Evolutionary conservation across 2,113 vertebrate genomes (phyloP).

Genomic region (Nibea coibor): DNA sequence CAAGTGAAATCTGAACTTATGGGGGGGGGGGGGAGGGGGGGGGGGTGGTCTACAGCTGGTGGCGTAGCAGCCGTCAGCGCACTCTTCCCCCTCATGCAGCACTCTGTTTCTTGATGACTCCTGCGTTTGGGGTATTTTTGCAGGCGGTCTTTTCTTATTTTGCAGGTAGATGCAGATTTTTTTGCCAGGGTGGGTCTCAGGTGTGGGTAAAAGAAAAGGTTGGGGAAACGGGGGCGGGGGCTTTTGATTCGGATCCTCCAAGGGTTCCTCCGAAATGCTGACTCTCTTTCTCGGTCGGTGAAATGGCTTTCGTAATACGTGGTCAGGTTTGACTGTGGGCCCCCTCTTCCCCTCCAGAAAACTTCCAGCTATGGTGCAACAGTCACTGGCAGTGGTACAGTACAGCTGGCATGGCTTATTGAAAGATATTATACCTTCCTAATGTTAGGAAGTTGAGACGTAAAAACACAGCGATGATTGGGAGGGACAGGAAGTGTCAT

Average conservation of each 20-base stretch:
- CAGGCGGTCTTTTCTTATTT: constrained; percentile 78
- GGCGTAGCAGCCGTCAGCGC: constrained; percentile 52
- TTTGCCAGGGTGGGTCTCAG: constrained; percentile 77
- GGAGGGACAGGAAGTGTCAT: constrained; percentile 64
- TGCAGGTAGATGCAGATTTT: constrained; percentile 83
- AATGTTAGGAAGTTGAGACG: constrained; percentile 39
- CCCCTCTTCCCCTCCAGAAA: constrained; percentile 22
- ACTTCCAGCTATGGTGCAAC: not conserved
- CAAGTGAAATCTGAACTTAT: constrained; percentile 51
- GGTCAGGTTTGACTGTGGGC: constrained; percentile 58
- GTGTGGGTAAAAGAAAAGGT: constrained; percentile 74
- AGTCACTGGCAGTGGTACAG: constrained; percentile 22
- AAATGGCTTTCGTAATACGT: constrained; percentile 67
- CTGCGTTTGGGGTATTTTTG: constrained; percentile 76
- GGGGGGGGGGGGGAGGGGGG: constrained; percentile 42
- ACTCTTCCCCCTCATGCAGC: constrained; percentile 62
- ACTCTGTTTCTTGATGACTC: constrained; percentile 83
- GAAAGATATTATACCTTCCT: constrained; percentile 33
- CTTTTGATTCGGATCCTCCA: constrained; percentile 75
- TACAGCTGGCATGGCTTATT: constrained; percentile 46
- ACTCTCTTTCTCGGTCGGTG: constrained; percentile 65
- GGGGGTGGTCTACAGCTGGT: constrained; percentile 69
- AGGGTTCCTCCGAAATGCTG: constrained; percentile 79
- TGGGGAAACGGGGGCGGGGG: constrained; percentile 22
- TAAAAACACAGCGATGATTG: constrained; percentile 33